phyloP scores from a whole-genome alignment of 1,140 invertebrate genomes.

The Zaprionus capensis region DNA sequence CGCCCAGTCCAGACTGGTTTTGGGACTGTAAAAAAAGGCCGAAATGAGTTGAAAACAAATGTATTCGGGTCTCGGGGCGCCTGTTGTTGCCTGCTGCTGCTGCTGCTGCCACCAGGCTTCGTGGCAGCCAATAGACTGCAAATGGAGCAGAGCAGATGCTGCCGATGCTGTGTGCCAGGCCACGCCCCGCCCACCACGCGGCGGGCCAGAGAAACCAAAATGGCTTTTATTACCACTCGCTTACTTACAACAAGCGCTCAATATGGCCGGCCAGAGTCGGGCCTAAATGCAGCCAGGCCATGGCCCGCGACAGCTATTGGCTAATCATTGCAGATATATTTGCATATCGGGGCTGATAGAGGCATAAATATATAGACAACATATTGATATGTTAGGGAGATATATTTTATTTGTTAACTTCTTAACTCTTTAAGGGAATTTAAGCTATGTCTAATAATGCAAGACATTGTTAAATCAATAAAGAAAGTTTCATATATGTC shows the following conservation, averaged over 20 bases:
- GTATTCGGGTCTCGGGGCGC: conserved; percentile 73
- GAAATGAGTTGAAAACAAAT: conserved; percentile 66
- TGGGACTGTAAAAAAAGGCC: conserved; percentile 33
- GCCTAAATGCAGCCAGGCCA: not conserved
- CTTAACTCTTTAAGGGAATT: not conserved
- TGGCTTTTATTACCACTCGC: conserved; percentile 76
- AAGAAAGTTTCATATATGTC: too few species aligned
- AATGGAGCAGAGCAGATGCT: conserved; percentile 80
- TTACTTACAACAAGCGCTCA: conserved; percentile 55
- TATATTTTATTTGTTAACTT: not conserved
- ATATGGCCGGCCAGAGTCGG: conserved; percentile 45
- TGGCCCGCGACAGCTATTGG: not conserved
- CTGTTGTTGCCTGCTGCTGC: conserved; percentile 51
- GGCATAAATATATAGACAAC: not conserved
- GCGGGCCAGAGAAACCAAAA: conserved; percentile 61
- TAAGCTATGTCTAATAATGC: too few species aligned
- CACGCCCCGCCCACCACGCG: conserved; percentile 73
- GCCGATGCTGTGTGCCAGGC: conserved; percentile 44
- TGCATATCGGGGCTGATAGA: not conserved
- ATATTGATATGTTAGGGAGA: not conserved
- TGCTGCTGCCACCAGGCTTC: conserved; percentile 3
- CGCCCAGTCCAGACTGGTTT: conserved; percentile 68
- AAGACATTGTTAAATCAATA: too few species aligned
- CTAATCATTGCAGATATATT: not conserved
- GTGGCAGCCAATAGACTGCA: conserved; percentile 77